Conservation (phyloP, 2,113 vertebrate species). For the Odontophorus gujanensis region DNA sequence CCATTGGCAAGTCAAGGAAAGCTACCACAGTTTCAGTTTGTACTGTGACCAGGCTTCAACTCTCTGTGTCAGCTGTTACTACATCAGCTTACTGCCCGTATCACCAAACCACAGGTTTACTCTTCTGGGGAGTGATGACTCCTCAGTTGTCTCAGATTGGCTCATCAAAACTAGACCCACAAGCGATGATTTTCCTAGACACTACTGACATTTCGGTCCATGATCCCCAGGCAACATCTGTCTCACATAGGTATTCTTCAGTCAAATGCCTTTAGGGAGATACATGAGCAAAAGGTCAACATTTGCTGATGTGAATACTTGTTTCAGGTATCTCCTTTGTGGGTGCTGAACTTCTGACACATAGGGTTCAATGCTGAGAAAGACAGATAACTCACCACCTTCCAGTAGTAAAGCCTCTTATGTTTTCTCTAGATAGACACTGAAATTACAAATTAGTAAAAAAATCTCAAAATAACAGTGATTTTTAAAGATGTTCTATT, state of each 20-base stretch:
- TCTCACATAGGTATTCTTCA: neutral
- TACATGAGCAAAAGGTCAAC: neutral
- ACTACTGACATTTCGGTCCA: neutral
- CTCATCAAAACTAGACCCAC: neutral
- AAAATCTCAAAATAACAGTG: neutral
- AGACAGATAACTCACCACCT: neutral
- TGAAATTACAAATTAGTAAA: neutral
- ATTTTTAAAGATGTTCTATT: neutral
- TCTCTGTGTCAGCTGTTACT: neutral
- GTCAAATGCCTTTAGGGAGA: neutral
- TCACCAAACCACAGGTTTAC: neutral
- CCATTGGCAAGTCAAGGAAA: neutral
- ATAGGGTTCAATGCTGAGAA: neutral
- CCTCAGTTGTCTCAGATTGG: neutral
- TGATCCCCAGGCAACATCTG: neutral
- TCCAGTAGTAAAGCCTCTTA: neutral
- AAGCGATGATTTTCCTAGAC: neutral
- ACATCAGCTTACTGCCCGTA: neutral
- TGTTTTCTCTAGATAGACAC: neutral
- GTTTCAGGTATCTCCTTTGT: neutral
- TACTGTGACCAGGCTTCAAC: neutral
- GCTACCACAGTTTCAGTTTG: neutral
- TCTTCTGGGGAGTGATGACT: neutral
- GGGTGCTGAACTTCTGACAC: neutral
- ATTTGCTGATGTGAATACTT: neutral